Evolutionary conservation across 2,888 invertebrate genomes (phyloP), one percentile per base, ranked within the genome.

Genomic region (Orthosia incerta): DNA sequence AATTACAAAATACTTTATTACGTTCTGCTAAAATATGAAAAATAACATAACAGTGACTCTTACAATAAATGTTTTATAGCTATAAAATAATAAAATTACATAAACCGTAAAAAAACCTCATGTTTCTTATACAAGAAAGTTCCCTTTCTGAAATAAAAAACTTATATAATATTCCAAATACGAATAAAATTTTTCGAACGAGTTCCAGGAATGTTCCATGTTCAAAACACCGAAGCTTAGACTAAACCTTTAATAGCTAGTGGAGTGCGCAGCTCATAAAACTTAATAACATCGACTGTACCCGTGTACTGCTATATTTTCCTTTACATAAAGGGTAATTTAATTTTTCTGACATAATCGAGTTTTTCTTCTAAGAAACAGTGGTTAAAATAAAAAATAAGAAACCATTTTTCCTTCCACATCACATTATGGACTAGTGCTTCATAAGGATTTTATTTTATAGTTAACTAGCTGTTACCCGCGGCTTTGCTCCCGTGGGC

Each of bases 311-410:
- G 31, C 53, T 70, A 63, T 82, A 77, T 79, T 79, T 79, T 74
- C 57, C 61, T 74, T 85, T 74, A 68, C 74, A 76, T 85, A 79
- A 84, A 80, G 74, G 69, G 83, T 79, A 80, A 86, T 85, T 80
- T 62, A 76, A 86, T 87, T 86, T 85, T 76, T 79, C 77, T 59
- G 45, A 63, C 68, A 68, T 86, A 86, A 85, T 87, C 79, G 80
- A 85, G 76, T 83, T 77, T 57, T 63, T 45, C 60, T 53, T 67
- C 67, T 13, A 62, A 69, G 74, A 83, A 79, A 55, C 74, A 63
- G 73, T 56, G 82, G 79, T 77, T 70, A 56, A 73, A 79, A 76
- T 72, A 78, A 73, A 82, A 80, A 82, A 78, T 69, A 63, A 64
- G 67, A 59, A 63, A 46, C 20, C 53, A 72, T 77, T 72, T 76